Base-by-base conservation (phyloP, 2,113 vertebrate genomes). In the Dermatemys mawii region DNA sequence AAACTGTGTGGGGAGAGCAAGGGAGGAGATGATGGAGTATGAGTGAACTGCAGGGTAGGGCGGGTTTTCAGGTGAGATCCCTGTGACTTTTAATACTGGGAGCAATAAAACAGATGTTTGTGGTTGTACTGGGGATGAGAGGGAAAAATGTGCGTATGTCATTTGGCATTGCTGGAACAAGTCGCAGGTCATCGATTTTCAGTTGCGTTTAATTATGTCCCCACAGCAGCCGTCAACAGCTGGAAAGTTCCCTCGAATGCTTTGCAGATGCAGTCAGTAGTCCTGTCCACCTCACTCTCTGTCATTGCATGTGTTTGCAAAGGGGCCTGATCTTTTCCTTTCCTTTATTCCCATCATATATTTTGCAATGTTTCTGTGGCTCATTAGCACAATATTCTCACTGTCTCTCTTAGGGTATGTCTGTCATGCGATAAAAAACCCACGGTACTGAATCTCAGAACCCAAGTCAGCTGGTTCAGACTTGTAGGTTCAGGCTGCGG, bases 231-330 rank as follows among this genome's bases (percentile, higher is more conserved):
- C 46, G 5, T 81, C 86, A 93, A 86, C 94, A 86, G 55, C 85
- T 90, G 91, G 94, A 87, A 94, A 55, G 91, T 83, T 93, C 54
- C 32, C 73, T 44, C 79, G 90, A 92, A 90, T 87, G 90, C 53
- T 84, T 86, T 89, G 88, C 88, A 94, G 93, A 10, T 89, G 84
- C 5, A 2, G 27, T 67, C 87, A 11, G 24, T 81, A 53, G 55
- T 85, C 17, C 38, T 41, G 1, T 80, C 26, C 1, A 5, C 57
- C n/a, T 87, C 12, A 0, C 13, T 27, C 27, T 87, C 78, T 85
- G 27, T 83, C 55, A 17, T 14, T 92, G 49, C 7, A 90, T 46
- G 22, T 46, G 3, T 46, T 84, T n/a, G 5, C 57, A 81, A 67
- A 88, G 10, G 26, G 24, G 3, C 22, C 44, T 46, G 5, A 27